phyloP scores from a whole-genome alignment of 2,888 invertebrate species.

The Chrysodeixis includens region DNA sequence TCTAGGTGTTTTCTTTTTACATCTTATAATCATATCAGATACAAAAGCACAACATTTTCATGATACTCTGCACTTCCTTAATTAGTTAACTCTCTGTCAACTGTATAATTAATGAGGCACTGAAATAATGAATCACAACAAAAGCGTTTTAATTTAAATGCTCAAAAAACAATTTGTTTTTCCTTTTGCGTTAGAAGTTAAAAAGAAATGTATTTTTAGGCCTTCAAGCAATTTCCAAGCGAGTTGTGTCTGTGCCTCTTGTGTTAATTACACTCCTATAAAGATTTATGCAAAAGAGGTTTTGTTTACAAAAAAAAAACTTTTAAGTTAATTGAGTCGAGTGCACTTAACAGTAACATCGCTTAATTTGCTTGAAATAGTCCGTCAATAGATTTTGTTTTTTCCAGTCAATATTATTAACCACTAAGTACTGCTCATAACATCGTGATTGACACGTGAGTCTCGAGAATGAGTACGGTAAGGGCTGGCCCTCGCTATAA shows the following conservation, averaged over 20 bases:
- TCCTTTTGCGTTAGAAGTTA: conserved; percentile 27
- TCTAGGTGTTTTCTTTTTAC: no score
- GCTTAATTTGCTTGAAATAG: no score
- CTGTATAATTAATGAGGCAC: conserved; percentile 33
- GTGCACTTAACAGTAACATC: no score
- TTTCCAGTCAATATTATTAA: no score
- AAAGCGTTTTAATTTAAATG: conserved; percentile 42
- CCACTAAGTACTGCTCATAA: no score
- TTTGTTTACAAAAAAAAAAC: not conserved
- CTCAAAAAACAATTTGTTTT: conserved; percentile 41
- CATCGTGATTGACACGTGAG: no score
- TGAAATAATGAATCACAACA: conserved; percentile 47
- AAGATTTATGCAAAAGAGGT: conserved; percentile 1
- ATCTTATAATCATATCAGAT: not conserved
- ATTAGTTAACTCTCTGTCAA: conserved; percentile 1
- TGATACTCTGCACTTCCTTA: not conserved
- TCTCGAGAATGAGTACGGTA: no score
- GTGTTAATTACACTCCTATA: not conserved
- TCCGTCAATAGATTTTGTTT: no score
- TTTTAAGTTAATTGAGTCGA: not conserved
- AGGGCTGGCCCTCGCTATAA: no score
- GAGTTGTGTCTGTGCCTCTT: not conserved
- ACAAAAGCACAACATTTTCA: not conserved
- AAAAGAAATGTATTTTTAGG: conserved; percentile 30
- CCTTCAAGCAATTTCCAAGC: not conserved